Percentiles rank a stretch among this genome's conserved stretches.
Evolutionary conservation across 2,888 invertebrate species (phyloP).

Genomic region (Willowsia nigromaculata): DNA sequence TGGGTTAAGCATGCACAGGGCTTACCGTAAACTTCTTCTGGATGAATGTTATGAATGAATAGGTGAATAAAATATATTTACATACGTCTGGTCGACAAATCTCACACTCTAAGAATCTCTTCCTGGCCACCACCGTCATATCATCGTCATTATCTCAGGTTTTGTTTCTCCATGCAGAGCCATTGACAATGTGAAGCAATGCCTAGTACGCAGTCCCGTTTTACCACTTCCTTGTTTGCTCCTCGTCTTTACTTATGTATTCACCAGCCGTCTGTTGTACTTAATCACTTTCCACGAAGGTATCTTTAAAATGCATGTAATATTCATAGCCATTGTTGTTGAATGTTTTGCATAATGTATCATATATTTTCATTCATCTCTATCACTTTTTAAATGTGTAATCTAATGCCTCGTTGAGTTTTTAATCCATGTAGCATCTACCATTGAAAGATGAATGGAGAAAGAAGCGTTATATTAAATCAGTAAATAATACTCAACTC

Average conservation of each 20-base stretch:
- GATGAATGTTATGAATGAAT: not conserved
- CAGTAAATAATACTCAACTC: too few species aligned
- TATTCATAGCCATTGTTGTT: not conserved
- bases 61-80: not conserved
- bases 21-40: not conserved
- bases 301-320: not conserved
- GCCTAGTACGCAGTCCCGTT: not conserved
- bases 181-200: not conserved
- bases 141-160: not conserved
- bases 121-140: not conserved
- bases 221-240: conserved; percentile 49
- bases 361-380: conserved; percentile 40
- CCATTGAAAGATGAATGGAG: not conserved
- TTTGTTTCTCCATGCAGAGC: conserved; percentile 45
- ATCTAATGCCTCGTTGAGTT: conserved; percentile 61
- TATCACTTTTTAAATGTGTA: conserved; percentile 30
- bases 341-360: not conserved
- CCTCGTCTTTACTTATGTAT: conserved; percentile 39
- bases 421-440: conserved; percentile 42
- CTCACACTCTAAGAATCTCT: not conserved
- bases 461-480: too few species aligned
- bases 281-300: not conserved
- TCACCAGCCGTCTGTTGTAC: conserved; percentile 10
- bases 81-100: not conserved
- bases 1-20: not conserved